Conservation (phyloP, 2,113 vertebrate genomes). For the Rhea americana region DNA sequence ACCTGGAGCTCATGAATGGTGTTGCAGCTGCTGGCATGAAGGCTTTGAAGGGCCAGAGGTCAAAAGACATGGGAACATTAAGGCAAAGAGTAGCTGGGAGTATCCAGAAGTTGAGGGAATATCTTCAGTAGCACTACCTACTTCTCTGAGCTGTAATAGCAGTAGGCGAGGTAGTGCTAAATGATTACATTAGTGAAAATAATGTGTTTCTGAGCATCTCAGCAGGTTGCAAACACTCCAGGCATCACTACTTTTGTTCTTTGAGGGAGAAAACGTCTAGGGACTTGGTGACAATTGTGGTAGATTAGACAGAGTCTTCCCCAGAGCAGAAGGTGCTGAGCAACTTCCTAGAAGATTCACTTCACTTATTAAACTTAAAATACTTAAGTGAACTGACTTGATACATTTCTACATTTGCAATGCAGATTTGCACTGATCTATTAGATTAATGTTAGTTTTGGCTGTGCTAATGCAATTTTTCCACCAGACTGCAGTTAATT, state of each 20-base stretch:
- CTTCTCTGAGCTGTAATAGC: background rate
- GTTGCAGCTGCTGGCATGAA: background rate
- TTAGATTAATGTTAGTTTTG: background rate
- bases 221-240: background rate
- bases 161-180: background rate
- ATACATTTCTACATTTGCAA: background rate
- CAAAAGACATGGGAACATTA: background rate
- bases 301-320: background rate
- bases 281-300: background rate
- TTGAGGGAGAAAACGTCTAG: background rate
- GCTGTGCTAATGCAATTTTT: conserved; percentile 13
- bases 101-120: background rate
- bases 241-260: background rate
- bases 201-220: background rate
- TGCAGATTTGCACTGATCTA: conserved; percentile 40
- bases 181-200: background rate
- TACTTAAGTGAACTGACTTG: background rate
- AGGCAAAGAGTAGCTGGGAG: background rate
- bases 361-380: background rate
- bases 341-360: background rate
- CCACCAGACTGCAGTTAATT: background rate
- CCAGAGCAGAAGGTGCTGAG: background rate
- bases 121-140: background rate
- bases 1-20: background rate
- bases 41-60: background rate